Evolutionary conservation across 2,888 invertebrate species (phyloP).

Genomic region (Chaetogeoica ovagalla): DNA sequence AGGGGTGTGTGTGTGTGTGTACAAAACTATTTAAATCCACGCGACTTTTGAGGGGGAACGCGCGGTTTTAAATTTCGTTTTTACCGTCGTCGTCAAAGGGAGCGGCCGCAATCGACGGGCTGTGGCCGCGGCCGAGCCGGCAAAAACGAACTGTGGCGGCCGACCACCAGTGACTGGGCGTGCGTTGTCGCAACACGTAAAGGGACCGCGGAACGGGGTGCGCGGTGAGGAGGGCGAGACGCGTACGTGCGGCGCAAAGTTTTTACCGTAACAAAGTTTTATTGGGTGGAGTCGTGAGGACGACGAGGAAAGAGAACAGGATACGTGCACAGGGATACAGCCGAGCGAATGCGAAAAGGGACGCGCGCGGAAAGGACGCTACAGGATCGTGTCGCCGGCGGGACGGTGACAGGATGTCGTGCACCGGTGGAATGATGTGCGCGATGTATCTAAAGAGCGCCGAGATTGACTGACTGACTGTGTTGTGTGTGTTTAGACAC

Average conservation of each 20-base stretch:
- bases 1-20: too few species aligned
- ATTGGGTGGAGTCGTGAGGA: constrained; percentile 24
- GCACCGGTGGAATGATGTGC: not conserved
- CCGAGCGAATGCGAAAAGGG: not conserved
- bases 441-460: not conserved
- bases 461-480: constrained; percentile 24
- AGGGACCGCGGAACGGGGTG: not conserved
- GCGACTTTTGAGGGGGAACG: not conserved
- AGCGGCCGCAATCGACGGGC: not conserved
- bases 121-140: too few species aligned
- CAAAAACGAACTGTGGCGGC: too few species aligned
- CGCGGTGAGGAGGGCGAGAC: not conserved
- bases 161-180: too few species aligned
- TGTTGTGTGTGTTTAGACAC: not conserved
- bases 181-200: too few species aligned
- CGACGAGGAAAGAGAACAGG: constrained; percentile 40
- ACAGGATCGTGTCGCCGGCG: too few species aligned
- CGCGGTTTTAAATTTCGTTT: not conserved
- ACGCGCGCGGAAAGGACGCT: too few species aligned
- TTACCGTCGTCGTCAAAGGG: not conserved
- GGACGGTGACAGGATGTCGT: not conserved
- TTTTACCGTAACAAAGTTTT: constrained; percentile 30
- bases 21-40: too few species aligned
- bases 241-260: not conserved
- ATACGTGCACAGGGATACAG: constrained; percentile 55